Percentiles rank a stretch among this genome's conserved stretches.
These are phyloP conservation scores for Rhinopomastus cyanomelas DNA, from an alignment of 2,113 vertebrate species.

Conservation along the genomic window DNA sequence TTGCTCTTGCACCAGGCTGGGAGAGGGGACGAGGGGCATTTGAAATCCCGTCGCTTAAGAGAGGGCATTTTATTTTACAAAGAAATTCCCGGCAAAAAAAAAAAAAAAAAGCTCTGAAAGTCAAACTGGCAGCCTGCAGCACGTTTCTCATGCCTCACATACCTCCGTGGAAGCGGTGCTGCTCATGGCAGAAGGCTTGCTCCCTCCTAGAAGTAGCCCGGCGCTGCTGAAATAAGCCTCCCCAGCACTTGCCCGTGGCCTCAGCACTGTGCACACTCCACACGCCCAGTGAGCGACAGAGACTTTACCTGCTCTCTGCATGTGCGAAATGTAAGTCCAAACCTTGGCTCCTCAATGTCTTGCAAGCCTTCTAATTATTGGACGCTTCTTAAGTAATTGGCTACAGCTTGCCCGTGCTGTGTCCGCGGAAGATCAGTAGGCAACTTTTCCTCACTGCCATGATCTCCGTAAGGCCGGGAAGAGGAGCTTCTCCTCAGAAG, in stretches of 20 bases:
- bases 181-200: constrained; percentile 32
- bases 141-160: constrained; percentile 11
- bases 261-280: constrained; percentile 39
- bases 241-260: constrained; percentile 38
- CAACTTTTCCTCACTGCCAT: background rate
- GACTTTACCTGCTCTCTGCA: constrained; percentile 43
- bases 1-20: background rate
- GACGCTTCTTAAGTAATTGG: constrained; percentile 12
- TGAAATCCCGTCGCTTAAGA: background rate
- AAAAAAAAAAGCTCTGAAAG: background rate
- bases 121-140: constrained; percentile 21
- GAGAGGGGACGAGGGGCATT: background rate
- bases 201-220: background rate
- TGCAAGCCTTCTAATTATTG: background rate
- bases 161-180: background rate
- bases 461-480: background rate
- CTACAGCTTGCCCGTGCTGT: constrained; percentile 17
- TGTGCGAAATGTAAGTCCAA: constrained; percentile 36
- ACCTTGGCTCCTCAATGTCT: constrained; percentile 12
- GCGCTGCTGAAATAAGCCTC: background rate
- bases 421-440: constrained; percentile 11
- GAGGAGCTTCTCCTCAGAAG: background rate
- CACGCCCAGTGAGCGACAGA: constrained; percentile 37
- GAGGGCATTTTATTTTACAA: background rate
- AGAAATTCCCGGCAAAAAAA: background rate